Percentiles rank a stretch among this genome's conserved stretches.
phyloP scores from a whole-genome alignment of 2,113 vertebrate genomes.

The Microcebus lehilahytsara region DNA sequence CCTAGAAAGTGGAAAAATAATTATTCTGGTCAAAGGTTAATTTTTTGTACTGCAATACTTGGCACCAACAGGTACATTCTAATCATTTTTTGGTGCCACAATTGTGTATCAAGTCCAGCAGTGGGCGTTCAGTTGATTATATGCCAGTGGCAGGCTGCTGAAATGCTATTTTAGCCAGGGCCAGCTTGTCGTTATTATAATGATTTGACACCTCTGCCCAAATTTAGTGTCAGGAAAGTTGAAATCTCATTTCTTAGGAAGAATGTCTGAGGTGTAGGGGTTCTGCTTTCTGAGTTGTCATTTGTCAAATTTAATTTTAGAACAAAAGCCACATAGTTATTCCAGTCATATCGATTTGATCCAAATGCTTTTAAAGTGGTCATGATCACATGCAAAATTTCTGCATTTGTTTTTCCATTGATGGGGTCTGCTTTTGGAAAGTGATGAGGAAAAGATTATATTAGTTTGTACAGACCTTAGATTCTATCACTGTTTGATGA shows the following conservation, averaged over 20 bases:
- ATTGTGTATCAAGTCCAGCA: conserved; percentile 66
- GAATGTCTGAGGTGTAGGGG: conserved; percentile 19
- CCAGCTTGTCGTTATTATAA: conserved; percentile 71
- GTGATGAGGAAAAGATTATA: neutral
- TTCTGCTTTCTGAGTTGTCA: conserved; percentile 42
- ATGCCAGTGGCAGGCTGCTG: conserved; percentile 60
- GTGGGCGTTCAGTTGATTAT: conserved; percentile 67
- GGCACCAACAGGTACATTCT: conserved; percentile 61
- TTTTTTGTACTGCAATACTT: conserved; percentile 59
- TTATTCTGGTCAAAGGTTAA: conserved; percentile 72
- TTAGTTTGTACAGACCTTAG: neutral
- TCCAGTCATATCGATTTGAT: conserved; percentile 28
- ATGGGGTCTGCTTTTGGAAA: conserved; percentile 14
- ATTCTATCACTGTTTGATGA: neutral
- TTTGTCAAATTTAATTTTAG: conserved; percentile 50
- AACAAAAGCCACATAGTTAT: conserved; percentile 33
- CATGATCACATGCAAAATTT: neutral
- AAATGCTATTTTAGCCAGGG: conserved; percentile 66
- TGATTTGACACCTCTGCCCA: conserved; percentile 66
- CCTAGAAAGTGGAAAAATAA: conserved; percentile 67
- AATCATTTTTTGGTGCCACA: conserved; percentile 60
- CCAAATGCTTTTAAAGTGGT: conserved; percentile 16
- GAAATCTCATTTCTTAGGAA: conserved; percentile 68
- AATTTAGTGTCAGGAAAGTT: conserved; percentile 70
- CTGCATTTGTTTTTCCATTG: neutral